Evolutionary conservation across 2,888 invertebrate species (phyloP), one percentile per base, ranked within the genome.

Genomic region (Serripes groenlandicus): DNA sequence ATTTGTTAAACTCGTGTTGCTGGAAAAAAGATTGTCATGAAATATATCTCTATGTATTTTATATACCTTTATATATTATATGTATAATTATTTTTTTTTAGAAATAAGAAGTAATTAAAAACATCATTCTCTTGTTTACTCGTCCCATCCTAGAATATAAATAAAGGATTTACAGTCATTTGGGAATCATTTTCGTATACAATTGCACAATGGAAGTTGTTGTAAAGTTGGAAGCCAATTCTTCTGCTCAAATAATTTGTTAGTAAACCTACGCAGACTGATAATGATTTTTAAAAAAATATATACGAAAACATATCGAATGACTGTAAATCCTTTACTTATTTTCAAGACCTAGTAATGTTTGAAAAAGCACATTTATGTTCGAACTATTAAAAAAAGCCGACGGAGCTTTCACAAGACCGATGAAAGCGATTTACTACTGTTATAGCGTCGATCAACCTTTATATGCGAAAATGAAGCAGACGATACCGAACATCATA

Each of bases 381-480:
- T 79, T 75, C 52, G 52, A 81, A 76, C n/a, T 85, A 7, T 66
- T 85, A 30, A 81, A 85, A 58, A 58, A 81, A 28, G 71, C 71
- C 11, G 76, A 81, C 23, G 79, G 78, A 35, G 73, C 68, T 34
- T 85, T 85, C 52, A 74, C 69, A 3, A 77, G 73, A 9, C 76
- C 81, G 5, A 73, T 78, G 18, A 78, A 81, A 73, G 75, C 64
- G 23, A 79, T 81, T 9, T 75, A 76, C 34, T 85, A 75, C 58
- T 81, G 77, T 54, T 87, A 81, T 60, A 62, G 85, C 30, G 85
- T 85, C 9, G 78, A 85, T 75, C 87, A 87, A 75, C 85, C 85
- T 15, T 60, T 85, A 18, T 87, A 69, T 62, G 75, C 72, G 11
- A 76, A 83, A 35, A 85, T 87, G 76, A 78, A 85, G 77, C 58